These are phyloP conservation scores for Hypanus sabinus DNA, from an alignment of 2,113 vertebrate species.

Conservation along the genomic window DNA sequence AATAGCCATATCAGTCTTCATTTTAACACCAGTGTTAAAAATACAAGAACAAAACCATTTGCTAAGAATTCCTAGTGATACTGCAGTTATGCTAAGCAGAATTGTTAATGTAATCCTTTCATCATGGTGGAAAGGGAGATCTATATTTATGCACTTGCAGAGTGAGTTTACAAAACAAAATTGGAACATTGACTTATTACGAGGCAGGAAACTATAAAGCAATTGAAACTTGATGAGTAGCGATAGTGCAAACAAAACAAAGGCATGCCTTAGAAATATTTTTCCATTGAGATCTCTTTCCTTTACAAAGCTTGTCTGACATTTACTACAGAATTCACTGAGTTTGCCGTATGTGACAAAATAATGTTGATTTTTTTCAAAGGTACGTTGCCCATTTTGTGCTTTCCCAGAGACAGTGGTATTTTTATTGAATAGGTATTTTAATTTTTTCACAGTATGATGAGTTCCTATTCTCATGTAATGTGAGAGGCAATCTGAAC, in stretches of 20 bases:
- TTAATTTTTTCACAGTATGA: constrained; percentile 20
- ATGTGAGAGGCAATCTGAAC: constrained; percentile 13
- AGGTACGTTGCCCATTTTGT: background rate
- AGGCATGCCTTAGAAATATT: background rate
- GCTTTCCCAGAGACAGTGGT: background rate
- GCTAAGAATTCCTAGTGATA: background rate
- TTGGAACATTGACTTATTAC: background rate
- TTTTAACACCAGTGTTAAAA: background rate
- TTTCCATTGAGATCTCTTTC: background rate
- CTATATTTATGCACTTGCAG: background rate
- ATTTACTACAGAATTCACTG: background rate
- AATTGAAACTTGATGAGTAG: background rate
- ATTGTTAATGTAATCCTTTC: background rate
- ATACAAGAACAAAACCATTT: background rate
- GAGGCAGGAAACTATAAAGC: background rate
- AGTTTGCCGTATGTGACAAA: background rate
- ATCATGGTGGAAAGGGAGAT: background rate
- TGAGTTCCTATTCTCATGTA: background rate
- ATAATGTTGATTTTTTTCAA: background rate
- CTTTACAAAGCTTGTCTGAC: background rate
- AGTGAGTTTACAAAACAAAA: background rate
- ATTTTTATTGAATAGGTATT: constrained; percentile 10
- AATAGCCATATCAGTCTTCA: too few relatives aligned
- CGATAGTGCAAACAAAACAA: background rate
- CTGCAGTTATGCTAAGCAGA: background rate